These are phyloP conservation scores for Pemphigus obesinymphae DNA, from an alignment of 1,140 invertebrate species.

Conservation along the genomic window DNA sequence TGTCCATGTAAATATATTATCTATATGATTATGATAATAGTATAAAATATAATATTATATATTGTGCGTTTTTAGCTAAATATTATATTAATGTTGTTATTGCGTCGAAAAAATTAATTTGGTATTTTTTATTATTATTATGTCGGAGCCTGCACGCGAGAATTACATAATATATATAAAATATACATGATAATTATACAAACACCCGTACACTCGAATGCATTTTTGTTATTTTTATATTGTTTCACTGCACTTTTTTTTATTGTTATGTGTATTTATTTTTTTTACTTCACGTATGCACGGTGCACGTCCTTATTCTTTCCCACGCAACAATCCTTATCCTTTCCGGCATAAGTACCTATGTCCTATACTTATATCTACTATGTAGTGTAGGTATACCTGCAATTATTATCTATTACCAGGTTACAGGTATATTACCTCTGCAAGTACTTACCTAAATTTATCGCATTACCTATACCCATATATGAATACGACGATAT, in stretches of 20 bases:
- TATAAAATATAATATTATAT: neutral
- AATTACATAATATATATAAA: neutral
- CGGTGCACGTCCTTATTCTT: neutral
- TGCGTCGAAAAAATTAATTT: neutral
- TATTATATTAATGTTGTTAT: too few species aligned
- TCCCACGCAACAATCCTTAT: neutral
- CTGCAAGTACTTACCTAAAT: neutral
- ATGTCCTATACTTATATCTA: neutral
- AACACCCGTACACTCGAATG: slow-evolving; percentile 7
- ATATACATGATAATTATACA: slow-evolving; percentile 18
- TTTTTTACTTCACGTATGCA: neutral
- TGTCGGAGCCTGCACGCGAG: neutral
- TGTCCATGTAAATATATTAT: slow-evolving; percentile 31
- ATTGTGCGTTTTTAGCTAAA: neutral
- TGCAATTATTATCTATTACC: neutral
- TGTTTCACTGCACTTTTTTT: neutral
- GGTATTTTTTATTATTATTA: neutral
- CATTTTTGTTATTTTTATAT: slow-evolving; percentile 21
- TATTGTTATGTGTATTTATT: neutral
- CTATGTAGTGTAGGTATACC: too few species aligned
- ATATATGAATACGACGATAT: too few species aligned
- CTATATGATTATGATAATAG: slow-evolving; percentile 3
- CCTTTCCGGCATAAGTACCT: neutral
- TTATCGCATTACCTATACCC: too few species aligned
- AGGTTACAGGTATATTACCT: neutral